phyloP scores from a whole-genome alignment of 2,888 invertebrate species.

The Epiblema foenella region DNA sequence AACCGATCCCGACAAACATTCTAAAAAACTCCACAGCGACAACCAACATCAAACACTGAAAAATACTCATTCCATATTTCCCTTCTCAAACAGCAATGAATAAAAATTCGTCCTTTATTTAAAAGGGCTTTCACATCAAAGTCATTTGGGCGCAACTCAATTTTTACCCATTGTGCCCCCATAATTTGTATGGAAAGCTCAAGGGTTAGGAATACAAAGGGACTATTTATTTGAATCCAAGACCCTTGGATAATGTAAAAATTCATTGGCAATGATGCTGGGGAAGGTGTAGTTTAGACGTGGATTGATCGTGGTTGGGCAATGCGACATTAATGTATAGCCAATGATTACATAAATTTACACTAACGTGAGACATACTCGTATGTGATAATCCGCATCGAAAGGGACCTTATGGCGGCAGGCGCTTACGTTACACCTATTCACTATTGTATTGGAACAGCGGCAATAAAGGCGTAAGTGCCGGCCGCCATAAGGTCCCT shows the following conservation, averaged over 20 bases:
- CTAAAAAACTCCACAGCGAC: not conserved
- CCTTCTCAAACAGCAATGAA: conserved; percentile 33
- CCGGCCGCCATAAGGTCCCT: too few species aligned
- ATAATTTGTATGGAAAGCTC: conserved; percentile 39
- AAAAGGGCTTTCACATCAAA: conserved; percentile 39
- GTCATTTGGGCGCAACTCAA: conserved; percentile 37
- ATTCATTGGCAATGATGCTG: conserved; percentile 28
- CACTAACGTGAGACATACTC: too few species aligned
- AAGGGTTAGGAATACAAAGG: conserved; percentile 39
- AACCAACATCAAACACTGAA: conserved; percentile 34
- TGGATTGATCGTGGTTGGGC: not conserved
- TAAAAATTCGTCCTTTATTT: conserved; percentile 42
- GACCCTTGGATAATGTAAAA: conserved; percentile 37
- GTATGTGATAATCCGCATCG: too few species aligned
- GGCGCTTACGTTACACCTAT: too few species aligned
- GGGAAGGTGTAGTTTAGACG: not conserved
- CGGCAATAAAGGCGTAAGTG: too few species aligned
- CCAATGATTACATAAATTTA: too few species aligned
- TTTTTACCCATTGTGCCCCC: conserved; percentile 39
- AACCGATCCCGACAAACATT: conserved; percentile 1
- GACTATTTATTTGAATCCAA: conserved; percentile 36
- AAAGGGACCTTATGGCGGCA: too few species aligned
- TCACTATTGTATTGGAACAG: too few species aligned
- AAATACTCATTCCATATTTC: conserved; percentile 37
- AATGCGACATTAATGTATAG: not conserved